These are phyloP conservation scores for Pipistrellus pygmaeus DNA, from an alignment of 2,797 vertebrate genomes.

Conservation along the genomic window DNA sequence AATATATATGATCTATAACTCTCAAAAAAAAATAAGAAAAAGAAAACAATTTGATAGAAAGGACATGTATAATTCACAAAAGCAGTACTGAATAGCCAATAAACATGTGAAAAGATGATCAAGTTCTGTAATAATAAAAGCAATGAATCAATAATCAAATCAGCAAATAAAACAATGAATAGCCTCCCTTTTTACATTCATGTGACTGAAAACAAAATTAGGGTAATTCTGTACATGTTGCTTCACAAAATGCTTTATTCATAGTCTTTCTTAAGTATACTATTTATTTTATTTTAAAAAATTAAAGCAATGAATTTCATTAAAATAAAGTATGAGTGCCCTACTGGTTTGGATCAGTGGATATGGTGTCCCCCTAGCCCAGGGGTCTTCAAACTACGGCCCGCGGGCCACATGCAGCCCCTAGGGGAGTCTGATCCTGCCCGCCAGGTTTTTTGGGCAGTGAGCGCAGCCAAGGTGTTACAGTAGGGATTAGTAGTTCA, in stretches of 20 bases:
- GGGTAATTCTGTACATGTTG: background rate
- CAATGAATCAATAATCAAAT: background rate
- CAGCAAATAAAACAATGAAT: background rate
- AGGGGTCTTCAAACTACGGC: no score
- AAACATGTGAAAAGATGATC: constrained; percentile 23
- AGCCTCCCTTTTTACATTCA: background rate
- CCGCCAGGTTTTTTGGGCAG: no score
- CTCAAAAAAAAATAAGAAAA: constrained; percentile 13
- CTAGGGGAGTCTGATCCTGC: no score
- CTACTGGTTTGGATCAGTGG: no score
- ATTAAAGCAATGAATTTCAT: constrained; percentile 48
- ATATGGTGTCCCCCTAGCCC: no score
- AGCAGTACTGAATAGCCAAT: background rate
- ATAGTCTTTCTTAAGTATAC: background rate
- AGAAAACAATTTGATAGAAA: background rate
- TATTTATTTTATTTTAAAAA: background rate
- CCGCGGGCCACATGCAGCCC: no score
- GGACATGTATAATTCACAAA: constrained; percentile 19
- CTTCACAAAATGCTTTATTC: background rate
- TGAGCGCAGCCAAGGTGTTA: no score
- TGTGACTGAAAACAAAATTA: background rate
- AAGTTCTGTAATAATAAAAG: constrained; percentile 51
- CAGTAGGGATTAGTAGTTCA: no score
- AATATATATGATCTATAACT: constrained; percentile 16
- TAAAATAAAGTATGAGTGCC: constrained; percentile 43